Conservation (phyloP, 2,888 invertebrate species). For the Pyralis farinalis region DNA sequence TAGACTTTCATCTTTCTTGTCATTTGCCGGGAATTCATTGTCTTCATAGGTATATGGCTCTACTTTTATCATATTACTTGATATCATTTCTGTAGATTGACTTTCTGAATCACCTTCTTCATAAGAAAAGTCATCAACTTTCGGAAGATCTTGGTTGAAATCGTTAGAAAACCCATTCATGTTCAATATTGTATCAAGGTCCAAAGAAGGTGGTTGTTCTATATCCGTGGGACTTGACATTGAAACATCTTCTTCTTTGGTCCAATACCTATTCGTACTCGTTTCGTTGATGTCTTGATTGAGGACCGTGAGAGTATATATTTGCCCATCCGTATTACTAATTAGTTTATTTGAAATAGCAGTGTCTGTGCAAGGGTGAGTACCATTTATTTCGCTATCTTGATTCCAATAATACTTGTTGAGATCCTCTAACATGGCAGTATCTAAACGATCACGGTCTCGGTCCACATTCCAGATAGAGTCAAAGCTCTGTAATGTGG, state of each 20-base stretch:
- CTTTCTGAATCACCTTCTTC: conserved; percentile 91
- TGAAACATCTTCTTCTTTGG: conserved; percentile 83
- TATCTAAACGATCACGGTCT: conserved; percentile 86
- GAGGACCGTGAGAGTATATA: conserved; percentile 92
- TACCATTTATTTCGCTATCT: conserved; percentile 80
- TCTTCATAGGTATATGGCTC: conserved; percentile 69
- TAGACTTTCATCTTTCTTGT: conserved; percentile 66
- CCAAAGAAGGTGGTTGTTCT: conserved; percentile 83
- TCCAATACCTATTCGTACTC: conserved; percentile 83
- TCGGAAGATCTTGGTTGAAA: conserved; percentile 83
- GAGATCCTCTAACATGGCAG: conserved; percentile 90
- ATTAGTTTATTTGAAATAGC: conserved; percentile 75
- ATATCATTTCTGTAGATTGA: conserved; percentile 85
- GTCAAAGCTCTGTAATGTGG: conserved; percentile 76
- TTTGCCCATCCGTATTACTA: conserved; percentile 88
- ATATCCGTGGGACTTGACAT: conserved; percentile 82
- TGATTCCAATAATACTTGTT: conserved; percentile 92
- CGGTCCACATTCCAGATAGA: conserved; percentile 87
- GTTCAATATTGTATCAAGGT: conserved; percentile 90
- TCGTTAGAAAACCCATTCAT: conserved; percentile 83
- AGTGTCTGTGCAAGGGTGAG: conserved; percentile 69
- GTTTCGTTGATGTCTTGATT: conserved; percentile 88
- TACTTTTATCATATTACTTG: conserved; percentile 79
- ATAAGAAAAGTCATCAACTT: conserved; percentile 87
- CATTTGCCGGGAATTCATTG: conserved; percentile 54